Evolutionary conservation across 2,113 vertebrate species (phyloP), one percentile per base, ranked within the genome.

Genomic region (Cervus canadensis): DNA sequence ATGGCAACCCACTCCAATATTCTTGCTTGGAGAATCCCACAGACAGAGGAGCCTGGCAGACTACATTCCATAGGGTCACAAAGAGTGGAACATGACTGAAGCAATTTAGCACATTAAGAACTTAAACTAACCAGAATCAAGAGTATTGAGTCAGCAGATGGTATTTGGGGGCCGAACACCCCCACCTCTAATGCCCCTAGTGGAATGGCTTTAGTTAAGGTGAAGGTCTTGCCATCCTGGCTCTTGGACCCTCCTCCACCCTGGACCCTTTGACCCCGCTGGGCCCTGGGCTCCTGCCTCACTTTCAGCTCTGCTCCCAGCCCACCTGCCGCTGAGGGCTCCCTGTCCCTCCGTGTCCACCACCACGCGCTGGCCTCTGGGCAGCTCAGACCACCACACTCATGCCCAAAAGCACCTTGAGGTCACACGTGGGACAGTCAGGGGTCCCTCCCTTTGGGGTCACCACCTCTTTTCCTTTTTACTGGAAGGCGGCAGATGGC

Each of bases 301-400:
- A 79, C 45, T 60, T 64, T 26, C 19, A 59, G 78, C 21, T 78
- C 3, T 4, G 0, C 9, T 4, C 3, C 0, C 40, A 91, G 36
- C 5, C 12, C 11, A 48, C 10, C 74, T 62, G 7, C 36, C 12
- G 16, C 7, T 2, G 0, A 40, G 23, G 23, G 25, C 1, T 2
- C 50, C 15, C 4, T 9, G 48, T 28, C 26, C 43, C 54, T 45
- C 11, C 1, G 1, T n/a, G 21, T 23, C 64, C 28, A 71, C 43
- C 6, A 26, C 36, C 64, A 36, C 19, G 17, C 14, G 17, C 48
- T 45, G 88, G 74, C 13, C 82, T 64, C n/a, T 45, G 56, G 71
- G 57, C 5, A 86, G 30, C 62, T 71, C 7, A 9, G 6, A 43
- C 2, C 62, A 26, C 60, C 54, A 25, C 11, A 2, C 6, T 21